Percentiles rank a stretch among this genome's conserved stretches.
These are phyloP conservation scores for Ophion ellenae DNA, from an alignment of 2,888 invertebrate species.

Conservation along the genomic window DNA sequence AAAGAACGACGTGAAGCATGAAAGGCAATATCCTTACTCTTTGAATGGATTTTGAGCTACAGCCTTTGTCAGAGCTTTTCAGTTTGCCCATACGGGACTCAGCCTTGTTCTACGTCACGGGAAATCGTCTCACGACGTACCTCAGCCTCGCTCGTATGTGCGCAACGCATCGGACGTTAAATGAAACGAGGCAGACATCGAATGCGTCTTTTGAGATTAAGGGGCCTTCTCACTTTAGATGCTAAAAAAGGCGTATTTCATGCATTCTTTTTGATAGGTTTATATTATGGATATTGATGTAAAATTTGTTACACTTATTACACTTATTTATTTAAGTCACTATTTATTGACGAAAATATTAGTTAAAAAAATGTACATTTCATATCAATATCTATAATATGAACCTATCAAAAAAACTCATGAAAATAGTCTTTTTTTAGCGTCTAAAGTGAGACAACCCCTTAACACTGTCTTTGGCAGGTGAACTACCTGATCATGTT, in stretches of 20 bases:
- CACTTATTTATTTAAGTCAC: too few species aligned
- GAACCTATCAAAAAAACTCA: too few species aligned
- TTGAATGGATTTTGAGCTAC: constrained; percentile 33
- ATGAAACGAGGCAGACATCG: background rate
- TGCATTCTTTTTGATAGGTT: too few species aligned
- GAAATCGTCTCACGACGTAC: constrained; percentile 5
- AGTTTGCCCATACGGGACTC: constrained; percentile 6
- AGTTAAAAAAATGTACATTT: too few species aligned
- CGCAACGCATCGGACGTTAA: background rate
- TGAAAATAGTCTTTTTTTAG: too few species aligned
- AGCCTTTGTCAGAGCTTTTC: constrained; percentile 5
- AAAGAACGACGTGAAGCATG: constrained; percentile 40
- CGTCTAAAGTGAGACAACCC: too few species aligned
- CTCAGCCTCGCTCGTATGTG: background rate
- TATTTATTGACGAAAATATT: too few species aligned
- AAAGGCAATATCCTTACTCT: constrained; percentile 47
- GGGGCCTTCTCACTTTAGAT: too few species aligned
- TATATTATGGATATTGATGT: too few species aligned
- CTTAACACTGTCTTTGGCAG: background rate
- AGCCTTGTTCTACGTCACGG: background rate
- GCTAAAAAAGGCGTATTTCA: too few species aligned
- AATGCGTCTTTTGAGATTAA: background rate
- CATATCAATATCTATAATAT: too few species aligned
- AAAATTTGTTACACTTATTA: too few species aligned
- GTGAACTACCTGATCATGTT: background rate